Evolutionary conservation across 2,113 vertebrate species (phyloP), one percentile per base, ranked within the genome.

Genomic region (Aegithalos caudatus): DNA sequence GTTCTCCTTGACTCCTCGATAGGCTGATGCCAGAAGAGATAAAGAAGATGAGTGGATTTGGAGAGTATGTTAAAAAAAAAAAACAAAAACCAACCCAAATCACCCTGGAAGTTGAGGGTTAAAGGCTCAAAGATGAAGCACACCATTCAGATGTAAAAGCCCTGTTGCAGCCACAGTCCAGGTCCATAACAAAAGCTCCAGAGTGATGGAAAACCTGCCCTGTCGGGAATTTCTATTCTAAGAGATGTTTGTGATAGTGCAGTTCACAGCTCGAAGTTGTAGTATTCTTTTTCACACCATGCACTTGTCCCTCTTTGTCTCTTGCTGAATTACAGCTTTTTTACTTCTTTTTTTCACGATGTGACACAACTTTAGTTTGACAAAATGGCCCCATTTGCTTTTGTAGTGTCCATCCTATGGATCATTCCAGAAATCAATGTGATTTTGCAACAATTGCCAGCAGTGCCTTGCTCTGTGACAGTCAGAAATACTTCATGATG

Each of bases 161-260:
- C 45, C n/a, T 48, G 27, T 51, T 60, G 70, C 37, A 88, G 51
- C 40, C 48, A 77, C 38, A 40, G 22, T 56, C 10, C 17, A n/a
- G 24, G 40, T 84, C 72, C 78, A 24, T 90, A 94, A 88, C 33
- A 92, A 88, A 76, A 92, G 33, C 51, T 81, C 44, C 42, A 64
- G 69, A 27, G 27, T 53, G 53, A 86, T 47, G 72, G 77, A 91
- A 88, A 90, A 81, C 42, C 47, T 91, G 60, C 29, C 35, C 64
- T 66, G 76, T 78, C 64, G 54, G 51, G 58, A 66, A 65, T 29
- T 66, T 33, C 62, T 77, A 6, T 45, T 71, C 44, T 77, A 67
- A 53, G 44, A 77, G 35, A 48, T 21, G 35, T 35, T 86, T 67
- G 45, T n/a, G 44, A 66, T 50, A 20, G 37, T 37, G 33, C 19